Evolutionary conservation across 2,113 vertebrate genomes (phyloP).

Genomic region (Cebidichthys violaceus): DNA sequence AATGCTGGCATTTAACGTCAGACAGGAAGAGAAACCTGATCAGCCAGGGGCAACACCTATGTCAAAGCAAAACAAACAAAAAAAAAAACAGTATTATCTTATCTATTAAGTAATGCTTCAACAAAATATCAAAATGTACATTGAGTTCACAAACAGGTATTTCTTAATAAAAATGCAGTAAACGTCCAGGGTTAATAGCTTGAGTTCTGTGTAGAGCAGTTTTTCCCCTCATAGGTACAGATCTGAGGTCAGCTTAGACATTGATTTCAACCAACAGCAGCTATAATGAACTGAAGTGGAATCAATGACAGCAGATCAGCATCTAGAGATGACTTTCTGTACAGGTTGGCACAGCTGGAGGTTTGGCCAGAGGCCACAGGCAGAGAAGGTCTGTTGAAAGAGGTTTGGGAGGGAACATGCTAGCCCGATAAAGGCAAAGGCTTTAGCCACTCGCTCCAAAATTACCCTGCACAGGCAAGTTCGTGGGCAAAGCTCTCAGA

Average conservation of each 20-base stretch:
- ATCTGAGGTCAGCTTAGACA: conserved; percentile 64
- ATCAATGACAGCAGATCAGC: conserved; percentile 62
- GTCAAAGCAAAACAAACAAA: conserved; percentile 45
- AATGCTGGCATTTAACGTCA: conserved; percentile 21
- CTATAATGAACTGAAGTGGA: conserved; percentile 20
- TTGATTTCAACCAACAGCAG: conserved; percentile 29
- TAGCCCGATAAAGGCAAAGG: conserved; percentile 59
- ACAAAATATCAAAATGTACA: conserved; percentile 76
- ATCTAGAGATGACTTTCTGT: conserved; percentile 56
- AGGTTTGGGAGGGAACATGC: conserved; percentile 69
- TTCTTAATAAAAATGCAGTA: conserved; percentile 75
- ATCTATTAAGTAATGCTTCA: conserved; percentile 69
- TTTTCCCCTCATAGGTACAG: conserved; percentile 56
- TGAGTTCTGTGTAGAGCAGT: conserved; percentile 64
- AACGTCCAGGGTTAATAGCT: conserved; percentile 72
- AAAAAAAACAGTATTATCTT: conserved; percentile 58
- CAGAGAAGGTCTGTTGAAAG: conserved; percentile 61
- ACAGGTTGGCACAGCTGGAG: conserved; percentile 75
- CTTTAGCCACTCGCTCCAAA: conserved; percentile 60
- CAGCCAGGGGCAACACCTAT: conserved; percentile 47
- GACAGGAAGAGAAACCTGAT: conserved; percentile 41
- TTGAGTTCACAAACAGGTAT: conserved; percentile 69
- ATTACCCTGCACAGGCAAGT: conserved; percentile 34
- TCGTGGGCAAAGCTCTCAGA: conserved; percentile 43
- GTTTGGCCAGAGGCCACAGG: conserved; percentile 74